These are phyloP conservation scores for Lemur catta DNA, from an alignment of 2,797 vertebrate genomes.

Conservation along the genomic window DNA sequence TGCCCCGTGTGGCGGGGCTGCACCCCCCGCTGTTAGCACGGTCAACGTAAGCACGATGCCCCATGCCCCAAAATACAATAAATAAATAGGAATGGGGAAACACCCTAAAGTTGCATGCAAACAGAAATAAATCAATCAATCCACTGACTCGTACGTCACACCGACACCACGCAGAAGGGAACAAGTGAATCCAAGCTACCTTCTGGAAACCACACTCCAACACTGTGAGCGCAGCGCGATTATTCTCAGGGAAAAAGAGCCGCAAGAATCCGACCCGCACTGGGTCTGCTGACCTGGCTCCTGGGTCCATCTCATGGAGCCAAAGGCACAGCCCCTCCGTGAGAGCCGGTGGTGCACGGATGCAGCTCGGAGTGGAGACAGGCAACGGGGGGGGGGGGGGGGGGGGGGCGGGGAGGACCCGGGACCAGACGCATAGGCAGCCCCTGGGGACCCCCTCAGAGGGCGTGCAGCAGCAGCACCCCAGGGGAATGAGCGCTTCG, in stretches of 20 bases:
- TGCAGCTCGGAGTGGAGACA: fast-evolving
- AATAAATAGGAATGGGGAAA: fast-evolving
- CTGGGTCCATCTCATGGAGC: no score
- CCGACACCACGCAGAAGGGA: not conserved
- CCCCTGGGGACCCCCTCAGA: not conserved
- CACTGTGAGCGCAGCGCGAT: fast-evolving
- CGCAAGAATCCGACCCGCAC: no score
- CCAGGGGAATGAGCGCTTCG: not conserved
- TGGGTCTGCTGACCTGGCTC: no score
- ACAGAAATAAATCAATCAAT: not conserved
- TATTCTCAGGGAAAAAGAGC: not conserved
- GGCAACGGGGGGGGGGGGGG: fast-evolving
- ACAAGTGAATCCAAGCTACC: not conserved
- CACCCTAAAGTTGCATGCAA: not conserved
- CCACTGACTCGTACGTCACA: not conserved
- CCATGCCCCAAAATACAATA: not conserved
- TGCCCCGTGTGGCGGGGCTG: fast-evolving
- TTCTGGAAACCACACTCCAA: not conserved
- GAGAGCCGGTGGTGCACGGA: no score
- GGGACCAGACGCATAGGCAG: not conserved
- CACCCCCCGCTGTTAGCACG: not conserved
- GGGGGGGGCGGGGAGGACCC: not conserved
- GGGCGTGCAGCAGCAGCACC: not conserved
- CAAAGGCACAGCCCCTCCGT: no score
- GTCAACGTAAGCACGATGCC: not conserved